phyloP scores from a whole-genome alignment of 2,888 invertebrate genomes.

The Phasia obesa region DNA sequence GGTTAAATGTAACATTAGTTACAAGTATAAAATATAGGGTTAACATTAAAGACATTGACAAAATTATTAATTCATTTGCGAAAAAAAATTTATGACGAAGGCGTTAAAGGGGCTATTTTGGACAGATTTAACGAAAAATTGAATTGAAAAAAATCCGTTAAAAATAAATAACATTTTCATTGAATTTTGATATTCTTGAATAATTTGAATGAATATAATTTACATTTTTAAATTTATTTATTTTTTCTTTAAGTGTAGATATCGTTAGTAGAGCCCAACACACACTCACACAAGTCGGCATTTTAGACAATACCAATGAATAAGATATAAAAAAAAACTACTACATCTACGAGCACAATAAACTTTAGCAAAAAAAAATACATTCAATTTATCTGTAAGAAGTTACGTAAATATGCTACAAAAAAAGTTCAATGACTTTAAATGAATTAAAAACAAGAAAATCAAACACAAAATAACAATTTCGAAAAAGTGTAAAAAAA shows the following conservation, averaged over 20 bases:
- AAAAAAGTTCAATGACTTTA: constrained; percentile 69
- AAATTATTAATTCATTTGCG: too few relatives aligned
- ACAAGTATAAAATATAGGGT: too few relatives aligned
- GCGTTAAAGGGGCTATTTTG: too few relatives aligned
- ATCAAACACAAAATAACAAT: constrained; percentile 41
- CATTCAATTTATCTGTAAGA: constrained; percentile 67
- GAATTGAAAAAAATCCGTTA: too few relatives aligned
- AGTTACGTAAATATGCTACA: constrained; percentile 61
- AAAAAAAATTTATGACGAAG: too few relatives aligned
- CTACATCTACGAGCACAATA: constrained; percentile 3
- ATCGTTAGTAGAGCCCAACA: constrained; percentile 12
- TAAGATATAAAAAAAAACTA: constrained; percentile 38
- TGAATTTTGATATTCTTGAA: too few relatives aligned
- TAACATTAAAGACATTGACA: too few relatives aligned
- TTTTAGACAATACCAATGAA: constrained; percentile 45
- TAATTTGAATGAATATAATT: too few relatives aligned
- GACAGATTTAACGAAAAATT: too few relatives aligned
- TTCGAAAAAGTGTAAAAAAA: constrained; percentile 30
- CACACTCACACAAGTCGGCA: constrained; percentile 32
- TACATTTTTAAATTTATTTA: too few relatives aligned
- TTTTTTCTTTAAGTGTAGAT: constrained; percentile 36
- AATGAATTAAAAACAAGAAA: constrained; percentile 37
- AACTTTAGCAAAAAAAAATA: constrained; percentile 38
- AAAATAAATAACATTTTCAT: too few relatives aligned
- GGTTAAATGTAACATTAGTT: too few relatives aligned